phyloP scores from a whole-genome alignment of 2,797 vertebrate genomes.

The Fringilla coelebs region DNA sequence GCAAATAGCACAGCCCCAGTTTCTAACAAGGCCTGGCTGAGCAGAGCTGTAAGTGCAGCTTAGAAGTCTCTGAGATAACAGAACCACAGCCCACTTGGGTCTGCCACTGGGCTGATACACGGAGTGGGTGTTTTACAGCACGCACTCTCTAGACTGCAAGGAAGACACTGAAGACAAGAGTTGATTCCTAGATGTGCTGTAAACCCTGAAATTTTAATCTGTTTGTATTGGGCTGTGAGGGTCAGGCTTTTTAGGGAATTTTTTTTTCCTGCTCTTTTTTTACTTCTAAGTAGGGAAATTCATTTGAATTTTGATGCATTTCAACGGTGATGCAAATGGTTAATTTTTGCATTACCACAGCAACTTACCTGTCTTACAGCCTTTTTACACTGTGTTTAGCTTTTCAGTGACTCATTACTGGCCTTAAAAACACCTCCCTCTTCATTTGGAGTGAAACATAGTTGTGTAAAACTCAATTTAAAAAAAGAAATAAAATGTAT shows the following conservation, averaged over 20 bases:
- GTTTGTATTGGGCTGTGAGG: not conserved
- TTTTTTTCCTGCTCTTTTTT: not conserved
- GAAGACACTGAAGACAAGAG: not conserved
- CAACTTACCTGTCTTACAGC: not conserved
- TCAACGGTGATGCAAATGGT: not conserved
- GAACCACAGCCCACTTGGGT: not conserved
- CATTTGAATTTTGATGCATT: not conserved
- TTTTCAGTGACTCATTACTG: not conserved
- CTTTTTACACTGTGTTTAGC: not conserved
- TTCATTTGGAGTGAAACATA: not conserved
- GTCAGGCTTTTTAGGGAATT: not conserved
- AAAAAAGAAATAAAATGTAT: not conserved
- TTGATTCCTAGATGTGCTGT: not conserved
- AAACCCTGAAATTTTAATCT: not conserved
- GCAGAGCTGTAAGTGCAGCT: not conserved
- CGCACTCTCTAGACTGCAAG: not conserved
- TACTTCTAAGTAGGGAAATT: not conserved
- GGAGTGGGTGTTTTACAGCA: not conserved
- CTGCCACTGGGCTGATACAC: not conserved
- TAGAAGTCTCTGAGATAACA: constrained; percentile 2
- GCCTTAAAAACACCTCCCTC: not conserved
- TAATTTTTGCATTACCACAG: not conserved
- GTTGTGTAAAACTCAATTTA: not conserved
- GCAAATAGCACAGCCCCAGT: not conserved
- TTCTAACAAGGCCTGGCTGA: not conserved